Conservation (phyloP, 2,113 vertebrate species). For the Proteles cristata region DNA sequence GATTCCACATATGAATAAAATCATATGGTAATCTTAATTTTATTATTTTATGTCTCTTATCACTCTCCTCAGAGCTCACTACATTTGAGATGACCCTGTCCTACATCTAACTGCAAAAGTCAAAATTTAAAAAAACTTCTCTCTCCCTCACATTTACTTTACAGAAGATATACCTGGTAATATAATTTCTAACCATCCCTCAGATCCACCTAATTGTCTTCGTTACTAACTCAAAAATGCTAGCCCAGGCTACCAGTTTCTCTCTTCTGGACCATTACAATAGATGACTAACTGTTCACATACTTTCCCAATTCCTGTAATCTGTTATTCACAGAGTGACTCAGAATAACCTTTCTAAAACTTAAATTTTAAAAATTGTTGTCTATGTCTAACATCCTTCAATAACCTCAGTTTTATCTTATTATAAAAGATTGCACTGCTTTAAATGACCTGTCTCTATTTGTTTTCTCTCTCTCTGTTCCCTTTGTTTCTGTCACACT, state of each 20-base stretch:
- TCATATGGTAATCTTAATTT: neutral
- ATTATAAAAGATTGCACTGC: neutral
- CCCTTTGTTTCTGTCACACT: neutral
- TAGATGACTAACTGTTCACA: neutral
- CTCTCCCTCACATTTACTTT: neutral
- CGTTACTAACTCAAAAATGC: neutral
- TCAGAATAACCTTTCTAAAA: neutral
- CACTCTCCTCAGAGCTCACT: neutral
- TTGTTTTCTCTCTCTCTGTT: fast-evolving
- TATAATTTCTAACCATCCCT: neutral
- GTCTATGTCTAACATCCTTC: neutral
- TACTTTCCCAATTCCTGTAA: neutral
- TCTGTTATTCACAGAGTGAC: neutral
- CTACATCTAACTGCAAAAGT: neutral
- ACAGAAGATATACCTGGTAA: neutral
- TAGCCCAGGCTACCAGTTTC: neutral
- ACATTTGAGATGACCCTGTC: neutral
- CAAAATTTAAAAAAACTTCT: neutral
- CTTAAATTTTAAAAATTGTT: neutral
- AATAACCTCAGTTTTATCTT: neutral
- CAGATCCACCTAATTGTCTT: neutral
- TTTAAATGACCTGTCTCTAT: neutral
- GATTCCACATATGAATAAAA: neutral
- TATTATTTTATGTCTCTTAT: neutral
- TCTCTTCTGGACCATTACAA: neutral